These are phyloP conservation scores for Myiagra hebetior DNA, from an alignment of 2,113 vertebrate species.

Conservation along the genomic window DNA sequence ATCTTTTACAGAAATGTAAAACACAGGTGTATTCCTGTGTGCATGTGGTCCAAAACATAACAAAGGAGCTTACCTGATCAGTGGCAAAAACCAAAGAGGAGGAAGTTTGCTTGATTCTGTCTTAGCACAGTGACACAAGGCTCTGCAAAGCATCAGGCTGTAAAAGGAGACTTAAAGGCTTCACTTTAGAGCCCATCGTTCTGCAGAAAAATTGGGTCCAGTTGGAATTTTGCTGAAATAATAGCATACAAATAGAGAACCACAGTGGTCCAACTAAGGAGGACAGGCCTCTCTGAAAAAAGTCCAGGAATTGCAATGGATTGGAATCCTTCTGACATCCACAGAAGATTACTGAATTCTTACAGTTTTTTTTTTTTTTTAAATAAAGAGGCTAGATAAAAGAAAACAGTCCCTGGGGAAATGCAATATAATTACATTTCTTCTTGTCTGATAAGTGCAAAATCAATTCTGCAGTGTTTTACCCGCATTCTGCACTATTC, in stretches of 20 bases:
- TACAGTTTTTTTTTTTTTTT: not conserved
- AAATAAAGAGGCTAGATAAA: not conserved
- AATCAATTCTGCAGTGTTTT: not conserved
- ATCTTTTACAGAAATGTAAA: not conserved
- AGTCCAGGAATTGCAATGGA: not conserved
- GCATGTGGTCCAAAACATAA: not conserved
- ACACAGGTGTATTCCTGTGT: not conserved
- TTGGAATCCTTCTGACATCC: not conserved
- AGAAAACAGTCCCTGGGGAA: not conserved
- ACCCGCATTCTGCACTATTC: not conserved
- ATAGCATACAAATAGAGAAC: not conserved
- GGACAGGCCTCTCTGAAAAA: not conserved
- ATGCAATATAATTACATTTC: not conserved
- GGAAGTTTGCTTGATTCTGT: not conserved
- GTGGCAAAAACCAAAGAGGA: not conserved
- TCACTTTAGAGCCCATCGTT: not conserved
- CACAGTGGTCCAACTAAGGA: not conserved
- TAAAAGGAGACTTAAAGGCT: not conserved
- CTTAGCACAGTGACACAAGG: not conserved
- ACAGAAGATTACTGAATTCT: not conserved
- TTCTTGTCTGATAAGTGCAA: not conserved
- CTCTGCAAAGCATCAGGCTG: not conserved
- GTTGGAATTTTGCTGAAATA: not conserved
- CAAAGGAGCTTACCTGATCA: not conserved
- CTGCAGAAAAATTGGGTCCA: not conserved